These are phyloP conservation scores for Myoxocephalus aenaeus DNA, from an alignment of 2,797 vertebrate genomes.

Conservation along the genomic window DNA sequence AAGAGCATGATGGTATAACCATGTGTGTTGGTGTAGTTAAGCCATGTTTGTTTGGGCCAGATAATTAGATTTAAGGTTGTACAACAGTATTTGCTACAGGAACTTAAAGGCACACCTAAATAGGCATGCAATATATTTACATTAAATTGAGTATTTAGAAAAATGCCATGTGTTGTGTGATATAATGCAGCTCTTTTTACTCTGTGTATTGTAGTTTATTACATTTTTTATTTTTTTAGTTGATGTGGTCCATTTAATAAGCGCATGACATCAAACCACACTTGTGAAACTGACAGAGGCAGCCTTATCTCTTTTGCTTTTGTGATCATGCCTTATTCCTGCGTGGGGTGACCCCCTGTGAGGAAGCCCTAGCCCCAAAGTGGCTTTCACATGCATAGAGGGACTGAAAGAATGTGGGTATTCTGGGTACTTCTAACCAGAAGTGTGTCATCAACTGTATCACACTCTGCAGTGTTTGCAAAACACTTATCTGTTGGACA, in stretches of 20 bases:
- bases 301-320: neutral
- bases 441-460: slow-evolving; percentile 46
- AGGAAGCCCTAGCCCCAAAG: slow-evolving; percentile 10
- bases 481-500: slow-evolving; percentile 55
- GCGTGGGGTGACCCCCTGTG: neutral
- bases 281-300: slow-evolving; percentile 12
- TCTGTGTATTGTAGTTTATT: neutral
- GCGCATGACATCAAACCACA: slow-evolving; percentile 1
- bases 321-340: neutral
- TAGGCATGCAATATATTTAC: neutral
- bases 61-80: slow-evolving; percentile 22
- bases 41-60: slow-evolving; percentile 14
- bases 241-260: neutral
- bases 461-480: slow-evolving; percentile 40
- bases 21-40: slow-evolving; percentile 11
- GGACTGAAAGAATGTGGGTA: neutral
- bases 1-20: slow-evolving; percentile 15
- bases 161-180: neutral
- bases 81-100: neutral
- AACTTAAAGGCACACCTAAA: neutral
- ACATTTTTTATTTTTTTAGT: too few species aligned
- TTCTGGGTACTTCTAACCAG: slow-evolving; percentile 13
- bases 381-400: neutral
- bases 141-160: neutral
- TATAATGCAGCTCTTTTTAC: neutral